Evolutionary conservation across 2,113 vertebrate genomes (phyloP), one percentile per base, ranked within the genome.

Genomic region (Cairina moschata): DNA sequence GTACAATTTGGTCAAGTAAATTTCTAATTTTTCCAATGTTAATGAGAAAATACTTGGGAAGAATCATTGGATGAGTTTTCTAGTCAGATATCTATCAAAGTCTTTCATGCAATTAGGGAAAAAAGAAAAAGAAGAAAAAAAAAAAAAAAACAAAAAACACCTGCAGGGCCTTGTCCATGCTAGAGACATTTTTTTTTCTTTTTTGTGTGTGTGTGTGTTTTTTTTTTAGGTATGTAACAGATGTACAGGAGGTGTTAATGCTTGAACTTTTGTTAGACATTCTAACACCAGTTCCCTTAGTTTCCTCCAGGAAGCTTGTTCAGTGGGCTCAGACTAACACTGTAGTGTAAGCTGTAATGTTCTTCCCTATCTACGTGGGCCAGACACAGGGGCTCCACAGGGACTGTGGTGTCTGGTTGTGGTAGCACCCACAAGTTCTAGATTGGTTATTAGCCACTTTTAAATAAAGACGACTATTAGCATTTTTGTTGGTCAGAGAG

Each of bases 381-480:
- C 44, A 54, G 68, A 86, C 77, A 69, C 26, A 44, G 86, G 46
- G 34, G 40, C 21, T 62, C 17, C 46, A 62, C 15, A 3, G 2
- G 17, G 2, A 2, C 44, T 73, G 8, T 21, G 26, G 13, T 26
- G 8, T 26, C 34, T 66, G 11, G 7, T n/a, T 91, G 52, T 54
- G 22, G n/a, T 58, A 50, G 29, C 23, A 59, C n/a, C 17, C 72
- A 50, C 23, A 50, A n/a, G 6, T 83, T 76, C 62, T 63, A 46
- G 14, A 68, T 16, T 0, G 0, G 6, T 59, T 91, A 63, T 48
- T 72, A 65, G 21, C 17, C 18, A 46, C 6, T 2, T 62, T 68
- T 46, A 91, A 40, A 46, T 59, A 40, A n/a, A 83, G 36, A 54
- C 67, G 16, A 68, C 20, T 2, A 1, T 59, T 82, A 74, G 12